Conservation (phyloP, 35 echinoderm and acorn worm genomes). For the Hemicentrotus pulcherrimus region DNA sequence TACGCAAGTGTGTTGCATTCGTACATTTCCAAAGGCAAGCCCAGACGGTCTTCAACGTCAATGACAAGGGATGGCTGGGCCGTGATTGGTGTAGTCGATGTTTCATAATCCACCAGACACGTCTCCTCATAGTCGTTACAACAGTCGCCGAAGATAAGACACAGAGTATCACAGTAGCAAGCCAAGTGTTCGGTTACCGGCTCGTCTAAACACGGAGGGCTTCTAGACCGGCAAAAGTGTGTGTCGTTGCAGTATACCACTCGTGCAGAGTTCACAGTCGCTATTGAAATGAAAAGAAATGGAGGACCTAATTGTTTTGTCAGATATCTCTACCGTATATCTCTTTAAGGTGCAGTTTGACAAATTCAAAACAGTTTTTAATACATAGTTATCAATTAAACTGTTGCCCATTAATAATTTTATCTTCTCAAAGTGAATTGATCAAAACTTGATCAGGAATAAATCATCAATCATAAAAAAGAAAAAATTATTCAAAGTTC, state of each 20-base stretch:
- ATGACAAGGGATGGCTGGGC: not conserved
- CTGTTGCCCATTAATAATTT: too few species aligned
- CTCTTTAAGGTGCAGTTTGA: too few species aligned
- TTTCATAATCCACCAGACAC: not conserved
- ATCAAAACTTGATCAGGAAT: too few species aligned
- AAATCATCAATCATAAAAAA: too few species aligned
- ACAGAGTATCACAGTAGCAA: slow-evolving; percentile 28
- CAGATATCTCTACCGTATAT: not conserved
- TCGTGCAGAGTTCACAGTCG: not conserved
- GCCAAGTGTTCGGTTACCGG: not conserved
- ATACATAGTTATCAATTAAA: too few species aligned
- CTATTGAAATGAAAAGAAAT: not conserved
- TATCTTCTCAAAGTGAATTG: too few species aligned
- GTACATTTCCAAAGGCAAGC: not conserved
- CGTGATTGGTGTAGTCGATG: not conserved
- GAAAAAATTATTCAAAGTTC: too few species aligned
- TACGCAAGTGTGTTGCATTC: not conserved
- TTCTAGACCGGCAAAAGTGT: slow-evolving; percentile 5
- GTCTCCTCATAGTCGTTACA: slow-evolving; percentile 18
- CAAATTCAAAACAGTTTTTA: too few species aligned
- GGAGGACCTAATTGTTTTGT: not conserved
- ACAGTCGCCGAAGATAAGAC: slow-evolving; percentile 11
- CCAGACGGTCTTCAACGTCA: not conserved
- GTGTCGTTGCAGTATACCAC: slow-evolving; percentile 3
- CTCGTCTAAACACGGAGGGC: not conserved